Evolutionary conservation across 2,888 invertebrate species (phyloP).

Genomic region (Clitarchus hookeri): DNA sequence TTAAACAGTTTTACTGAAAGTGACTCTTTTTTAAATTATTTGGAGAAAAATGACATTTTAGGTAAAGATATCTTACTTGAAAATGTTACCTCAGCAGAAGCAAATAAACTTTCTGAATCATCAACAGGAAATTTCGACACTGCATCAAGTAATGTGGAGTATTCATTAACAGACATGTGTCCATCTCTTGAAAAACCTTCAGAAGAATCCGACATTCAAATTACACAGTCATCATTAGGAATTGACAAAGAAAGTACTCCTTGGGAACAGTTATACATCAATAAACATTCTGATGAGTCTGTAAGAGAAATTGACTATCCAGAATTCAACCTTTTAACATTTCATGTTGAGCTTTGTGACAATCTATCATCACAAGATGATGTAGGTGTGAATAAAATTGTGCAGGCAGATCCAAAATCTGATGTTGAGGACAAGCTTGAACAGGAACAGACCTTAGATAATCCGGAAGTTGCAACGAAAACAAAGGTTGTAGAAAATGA

Average conservation of each 20-base stretch:
- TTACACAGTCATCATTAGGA: conserved; percentile 28
- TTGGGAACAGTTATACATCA: conserved; percentile 37
- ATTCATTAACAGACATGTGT: conserved; percentile 1
- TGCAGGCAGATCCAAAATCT: background rate
- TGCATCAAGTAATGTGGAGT: background rate
- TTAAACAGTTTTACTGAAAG: conserved; percentile 31
- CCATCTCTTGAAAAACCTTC: background rate
- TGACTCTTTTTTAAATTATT: conserved; percentile 35
- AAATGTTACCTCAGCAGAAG: conserved; percentile 16
- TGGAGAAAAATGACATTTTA: conserved; percentile 32
- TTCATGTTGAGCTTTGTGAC: conserved; percentile 33
- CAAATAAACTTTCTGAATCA: conserved; percentile 15
- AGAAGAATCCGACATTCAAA: conserved; percentile 5
- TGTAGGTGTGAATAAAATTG: background rate
- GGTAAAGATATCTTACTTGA: conserved; percentile 36
- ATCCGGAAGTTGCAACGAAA: conserved; percentile 3
- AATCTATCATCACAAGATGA: conserved; percentile 30
- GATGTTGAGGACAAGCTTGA: background rate
- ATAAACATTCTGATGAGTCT: conserved; percentile 31
- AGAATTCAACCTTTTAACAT: conserved; percentile 40
- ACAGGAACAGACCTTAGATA: background rate
- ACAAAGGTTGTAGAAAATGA: background rate
- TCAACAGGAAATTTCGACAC: background rate
- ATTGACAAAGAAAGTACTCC: conserved; percentile 30
- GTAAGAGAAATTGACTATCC: conserved; percentile 38